Evolutionary conservation across 2,888 invertebrate genomes (phyloP).

Genomic region (Dusona sp.): DNA sequence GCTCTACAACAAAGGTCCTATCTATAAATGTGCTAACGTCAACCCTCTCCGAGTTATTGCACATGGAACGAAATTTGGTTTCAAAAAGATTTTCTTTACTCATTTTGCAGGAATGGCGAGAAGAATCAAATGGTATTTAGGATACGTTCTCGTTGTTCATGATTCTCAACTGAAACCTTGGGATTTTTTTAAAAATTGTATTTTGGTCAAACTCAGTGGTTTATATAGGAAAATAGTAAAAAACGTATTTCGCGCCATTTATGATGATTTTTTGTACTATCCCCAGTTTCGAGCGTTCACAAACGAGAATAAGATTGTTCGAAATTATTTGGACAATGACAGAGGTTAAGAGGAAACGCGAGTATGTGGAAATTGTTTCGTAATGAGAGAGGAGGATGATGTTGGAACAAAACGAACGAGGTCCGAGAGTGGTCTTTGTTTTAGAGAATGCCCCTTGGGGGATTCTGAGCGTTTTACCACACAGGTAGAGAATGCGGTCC

Average conservation of each 20-base stretch:
- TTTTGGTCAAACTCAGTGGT: not conserved
- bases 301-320: not conserved
- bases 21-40: not conserved
- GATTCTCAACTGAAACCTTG: not conserved
- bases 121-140: too few species aligned
- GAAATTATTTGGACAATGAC: conserved; percentile 43
- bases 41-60: not conserved
- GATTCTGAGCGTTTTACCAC: conserved; percentile 78
- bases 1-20: too few species aligned
- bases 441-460: conserved; percentile 80
- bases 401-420: conserved; percentile 76
- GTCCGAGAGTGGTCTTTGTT: conserved; percentile 76
- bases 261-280: not conserved
- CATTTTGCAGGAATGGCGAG: not conserved
- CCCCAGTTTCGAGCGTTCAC: not conserved
- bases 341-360: conserved; percentile 63
- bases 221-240: not conserved
- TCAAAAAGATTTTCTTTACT: not conserved
- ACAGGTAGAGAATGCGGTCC: conserved; percentile 81
- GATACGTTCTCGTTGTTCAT: too few species aligned
- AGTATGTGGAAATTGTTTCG: conserved; percentile 78
- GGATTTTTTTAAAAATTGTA: not conserved
- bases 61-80: not conserved
- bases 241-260: not conserved
- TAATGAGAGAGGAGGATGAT: conserved; percentile 77